These are phyloP conservation scores for Triplophysa yarkandensis DNA, from an alignment of 2,797 vertebrate genomes.

Conservation along the genomic window DNA sequence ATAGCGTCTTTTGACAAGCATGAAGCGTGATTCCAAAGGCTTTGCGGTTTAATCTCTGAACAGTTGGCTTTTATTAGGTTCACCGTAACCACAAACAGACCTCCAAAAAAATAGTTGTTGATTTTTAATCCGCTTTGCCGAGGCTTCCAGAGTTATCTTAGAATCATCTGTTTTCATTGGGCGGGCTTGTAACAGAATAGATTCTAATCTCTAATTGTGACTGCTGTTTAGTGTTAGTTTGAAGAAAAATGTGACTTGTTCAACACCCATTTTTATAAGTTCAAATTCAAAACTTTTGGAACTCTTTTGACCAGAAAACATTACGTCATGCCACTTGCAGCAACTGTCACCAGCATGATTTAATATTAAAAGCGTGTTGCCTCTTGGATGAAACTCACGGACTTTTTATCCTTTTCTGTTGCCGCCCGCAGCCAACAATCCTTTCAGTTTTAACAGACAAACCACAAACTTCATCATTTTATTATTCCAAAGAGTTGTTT, in stretches of 20 bases:
- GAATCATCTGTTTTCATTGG: slow-evolving; percentile 50
- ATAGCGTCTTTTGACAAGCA: slow-evolving; percentile 62
- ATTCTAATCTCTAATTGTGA: not conserved
- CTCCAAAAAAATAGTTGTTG: slow-evolving; percentile 52
- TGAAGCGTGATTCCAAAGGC: slow-evolving; percentile 57
- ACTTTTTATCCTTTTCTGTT: slow-evolving; percentile 22
- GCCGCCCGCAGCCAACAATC: slow-evolving; percentile 34
- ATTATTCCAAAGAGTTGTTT: slow-evolving; percentile 34
- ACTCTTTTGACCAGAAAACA: slow-evolving; percentile 58
- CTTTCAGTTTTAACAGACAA: slow-evolving; percentile 41
- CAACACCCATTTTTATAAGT: slow-evolving; percentile 50
- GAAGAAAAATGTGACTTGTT: slow-evolving; percentile 58
- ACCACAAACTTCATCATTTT: slow-evolving; percentile 35
- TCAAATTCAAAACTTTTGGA: slow-evolving; percentile 62
- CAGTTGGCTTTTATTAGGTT: slow-evolving; percentile 54
- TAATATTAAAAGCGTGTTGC: slow-evolving; percentile 77
- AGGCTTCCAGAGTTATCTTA: slow-evolving; percentile 28
- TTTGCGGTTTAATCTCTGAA: slow-evolving; percentile 4
- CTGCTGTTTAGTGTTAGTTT: not conserved
- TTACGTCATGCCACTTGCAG: slow-evolving; percentile 75
- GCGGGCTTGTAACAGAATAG: slow-evolving; percentile 11
- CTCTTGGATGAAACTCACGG: slow-evolving; percentile 60
- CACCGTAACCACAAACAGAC: slow-evolving; percentile 67
- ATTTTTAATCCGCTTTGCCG: slow-evolving; percentile 43
- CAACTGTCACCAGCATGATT: slow-evolving; percentile 69